Base-by-base conservation (phyloP, 30 jellyfish, hydroid and myxozoan genomes). In the Turritopsis rubra region DNA sequence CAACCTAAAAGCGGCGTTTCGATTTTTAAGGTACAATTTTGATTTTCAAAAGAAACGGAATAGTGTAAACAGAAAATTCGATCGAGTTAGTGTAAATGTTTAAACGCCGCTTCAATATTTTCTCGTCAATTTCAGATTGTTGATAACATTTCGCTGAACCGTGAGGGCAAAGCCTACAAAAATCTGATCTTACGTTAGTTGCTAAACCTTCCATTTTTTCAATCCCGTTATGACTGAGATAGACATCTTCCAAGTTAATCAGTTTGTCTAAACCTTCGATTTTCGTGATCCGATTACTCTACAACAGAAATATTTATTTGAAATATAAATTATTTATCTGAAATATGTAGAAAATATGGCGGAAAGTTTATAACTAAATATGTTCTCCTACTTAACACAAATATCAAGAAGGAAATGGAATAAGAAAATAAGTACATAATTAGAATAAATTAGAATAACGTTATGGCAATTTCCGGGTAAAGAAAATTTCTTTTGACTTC, bases 211-310 rank as follows among this genome's bases (percentile, higher is more conserved):
- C 96, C 16, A 92, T 52, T 52, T 75, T 85, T 54, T 88, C 93
- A 30, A 92, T 80, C 76, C 98, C 96, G 84, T 92, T 92, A 81
- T 88, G 96, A 89, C 95, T 85, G 71, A 92, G 80, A 85, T 88
- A 92, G 41, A 92, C 73, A 68, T 92, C 96, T 85, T 84, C 86
- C 1, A 92, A 96, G 30, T 85, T 85, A 16, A 25, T 66, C 82
- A 92, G 90, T 28, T 73, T 74, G 19, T 88, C 93, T 17, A 92
- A 79, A 18, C 98, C 98, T 88, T 88, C 96, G 7, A 92, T 65
- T 78, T 92, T 92, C 79, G 81, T 78, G 73, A 92, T 81, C 52
- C 96, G 81, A 76, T 92, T 92, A 68, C 98, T 92, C 98, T 92
- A 75, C 24, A 87, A 82, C 20, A 30, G 1, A 76, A 52, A 41